Evolutionary conservation across 2,888 invertebrate genomes (phyloP), one percentile per base, ranked within the genome.

Genomic region (Drosophila cyrtoloma): DNA sequence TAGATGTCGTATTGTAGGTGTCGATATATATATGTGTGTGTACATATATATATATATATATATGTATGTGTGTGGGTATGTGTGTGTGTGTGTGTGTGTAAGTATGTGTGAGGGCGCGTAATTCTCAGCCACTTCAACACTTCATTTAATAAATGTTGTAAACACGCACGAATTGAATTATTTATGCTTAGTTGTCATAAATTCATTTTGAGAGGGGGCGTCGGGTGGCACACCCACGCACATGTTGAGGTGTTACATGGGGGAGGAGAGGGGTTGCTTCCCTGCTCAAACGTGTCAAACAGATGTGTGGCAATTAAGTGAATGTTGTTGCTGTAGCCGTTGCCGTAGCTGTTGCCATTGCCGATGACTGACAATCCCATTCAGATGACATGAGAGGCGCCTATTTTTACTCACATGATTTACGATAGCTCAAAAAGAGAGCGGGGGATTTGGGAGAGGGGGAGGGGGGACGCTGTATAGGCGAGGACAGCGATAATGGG

Each of bases 121-220:
- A 73, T 80, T 74, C 67, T 71, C 69, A 71, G 61, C 47, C 80
- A 81, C 81, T 80, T 81, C 75, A 77, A 77, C 81, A 81, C 77
- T 81, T 81, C 75, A 81, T 81, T 75, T 74, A 77, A 77, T 81
- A 77, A 81, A 81, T 81, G 81, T 57, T 81, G 81, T 81, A 77
- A 81, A 80, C 80, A 81, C 81, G 81, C 80, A 75, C 73, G 72
- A 81, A 84, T 81, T 85, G 83, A 87, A 86, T 84, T 84, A 87
- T 87, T 83, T 76, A 71, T 80, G 76, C 67, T 81, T 58, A 66
- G 72, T 71, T 84, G 85, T 87, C 85, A 85, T 86, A 86, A 86
- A 87, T 83, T 83, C 83, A 86, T 82, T 82, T 81, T 33, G 39
- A 26, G 53, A 32, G 30, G 35, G 32, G 42, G 10, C 19, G 22